Evolutionary conservation across 2,797 vertebrate genomes (phyloP), one percentile per base, ranked within the genome.

Genomic region (Pangasius djambal): DNA sequence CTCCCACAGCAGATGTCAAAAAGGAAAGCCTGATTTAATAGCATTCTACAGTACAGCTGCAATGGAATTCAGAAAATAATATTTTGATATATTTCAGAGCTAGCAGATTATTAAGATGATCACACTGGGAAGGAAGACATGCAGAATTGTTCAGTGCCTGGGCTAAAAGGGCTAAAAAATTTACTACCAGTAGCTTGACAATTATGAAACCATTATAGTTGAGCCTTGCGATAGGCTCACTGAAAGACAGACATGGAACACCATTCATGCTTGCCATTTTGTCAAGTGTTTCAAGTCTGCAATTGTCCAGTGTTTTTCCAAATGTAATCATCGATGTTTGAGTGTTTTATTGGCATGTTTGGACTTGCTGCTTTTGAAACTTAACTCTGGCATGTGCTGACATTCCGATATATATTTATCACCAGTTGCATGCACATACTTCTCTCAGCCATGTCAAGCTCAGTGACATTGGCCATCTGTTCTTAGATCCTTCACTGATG

Each of bases 331-430:
- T 57, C 57, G 31, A 4, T 52, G 28, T 34, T 31, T 22, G 13
- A n/a, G 28, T 28, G 15, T 50, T 84, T 84, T 67, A 50, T 67
- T 83, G 6, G 4, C 40, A 44, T 61, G 57, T 83, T 63, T 61
- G 34, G 1, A 31, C 44, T 67, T 84, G 15, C 40, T 6, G 34
- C 83, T 34, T 18, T 67, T 50, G 63, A 69, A 69, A 50, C 63
- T 69, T 48, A 84, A 84, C 15, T 69, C 44, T 50, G 61, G 22
- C 37, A 83, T 83, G 25, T 40, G 13, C 22, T 44, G 4, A 84
- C 20, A 88, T 82, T 70, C 61, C 28, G 0, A 70, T n/a, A 70
- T 77, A 70, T 91, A 79, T 89, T 88, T 88, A 52, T 89, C 65
- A 37, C 61, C 79, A n/a, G n/a, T 86, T 61, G 81, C 50, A 61